Base-by-base conservation (phyloP, 2,797 vertebrate genomes). In the Enteromius thamalakanensis region DNA sequence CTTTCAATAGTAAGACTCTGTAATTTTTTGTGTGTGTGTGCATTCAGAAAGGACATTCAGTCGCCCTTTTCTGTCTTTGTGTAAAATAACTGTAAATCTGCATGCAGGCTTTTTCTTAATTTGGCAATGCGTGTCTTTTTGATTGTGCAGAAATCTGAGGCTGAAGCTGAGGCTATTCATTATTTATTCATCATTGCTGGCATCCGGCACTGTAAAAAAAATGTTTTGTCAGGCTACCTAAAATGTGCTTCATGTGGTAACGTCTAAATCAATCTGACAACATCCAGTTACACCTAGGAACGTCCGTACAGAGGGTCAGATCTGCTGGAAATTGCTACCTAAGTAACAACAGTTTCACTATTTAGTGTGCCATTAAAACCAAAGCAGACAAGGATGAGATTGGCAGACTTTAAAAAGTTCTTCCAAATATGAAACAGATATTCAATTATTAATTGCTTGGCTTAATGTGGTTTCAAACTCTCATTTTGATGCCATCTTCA, bases 1-100 rank as follows among this genome's bases (percentile, higher is more conserved):
- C 72, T 80, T 51, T 79, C 70, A 75, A 53, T 80, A 49, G 58
- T 75, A 70, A 75, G 65, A 71, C 55, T 74, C 55, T 81, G 77
- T 32, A 55, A 32, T 14, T 5, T 65, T 3, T 15, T 19, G 34
- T 68, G 79, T 55, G 40, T 42, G 42, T 42, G 34, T 34, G 10
- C 23, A 68, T 67, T 51, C 37, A 83, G 47, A 47, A 32, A 64
- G 68, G 71, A 76, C 53, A 64, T 65, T 51, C 72, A 62, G 67
- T 37, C 53, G 68, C 29, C 60, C 82, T 60, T 51, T 60, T 75
- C 60, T 60, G 34, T 76, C 64, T 81, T 40, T 32, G 55, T n/a
- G n/a, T 58, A 11, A 58, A 58, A 58, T 29, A 26, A 64, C 26
- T 32, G 60, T 64, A 32, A 64, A 64, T 67, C 40, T 62, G n/a